These are phyloP conservation scores for Micromesistius poutassou DNA, from an alignment of 2,797 vertebrate genomes.

Conservation along the genomic window DNA sequence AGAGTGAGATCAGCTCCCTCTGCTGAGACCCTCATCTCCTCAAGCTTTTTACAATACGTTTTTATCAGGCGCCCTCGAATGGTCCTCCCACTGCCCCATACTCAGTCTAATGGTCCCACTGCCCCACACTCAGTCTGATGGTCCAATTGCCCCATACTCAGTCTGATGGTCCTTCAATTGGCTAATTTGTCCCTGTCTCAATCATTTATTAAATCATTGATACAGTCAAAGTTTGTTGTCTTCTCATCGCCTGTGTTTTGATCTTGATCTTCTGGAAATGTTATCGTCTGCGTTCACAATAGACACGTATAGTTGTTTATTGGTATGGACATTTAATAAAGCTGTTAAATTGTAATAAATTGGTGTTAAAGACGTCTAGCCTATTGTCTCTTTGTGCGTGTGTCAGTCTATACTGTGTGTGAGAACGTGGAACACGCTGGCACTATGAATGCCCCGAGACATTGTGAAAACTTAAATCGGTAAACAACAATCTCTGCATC, in stretches of 20 bases:
- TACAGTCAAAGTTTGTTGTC: not conserved
- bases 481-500: not conserved
- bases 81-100: too few species aligned
- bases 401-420: not conserved
- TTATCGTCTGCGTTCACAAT: conserved; percentile 19
- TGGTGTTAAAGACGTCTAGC: conserved; percentile 14
- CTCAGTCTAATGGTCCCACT: too few species aligned
- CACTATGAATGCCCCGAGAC: not conserved
- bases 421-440: not conserved
- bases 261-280: conserved; percentile 15
- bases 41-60: not conserved
- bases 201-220: not conserved
- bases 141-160: too few species aligned
- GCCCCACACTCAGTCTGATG: too few species aligned
- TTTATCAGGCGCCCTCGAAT: conserved; percentile 9
- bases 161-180: too few species aligned
- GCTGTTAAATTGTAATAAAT: conserved; percentile 27
- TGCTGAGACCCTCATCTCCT: conserved; percentile 66
- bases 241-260: conserved; percentile 14
- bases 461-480: not conserved
- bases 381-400: not conserved
- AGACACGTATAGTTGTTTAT: conserved; percentile 17
- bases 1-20: conserved; percentile 83
- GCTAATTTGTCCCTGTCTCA: too few species aligned
- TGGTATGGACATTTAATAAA: conserved; percentile 46